Evolutionary conservation across 53 echinoderm and acorn worm species (phyloP).

Genomic region (Apostichopus leukothele): DNA sequence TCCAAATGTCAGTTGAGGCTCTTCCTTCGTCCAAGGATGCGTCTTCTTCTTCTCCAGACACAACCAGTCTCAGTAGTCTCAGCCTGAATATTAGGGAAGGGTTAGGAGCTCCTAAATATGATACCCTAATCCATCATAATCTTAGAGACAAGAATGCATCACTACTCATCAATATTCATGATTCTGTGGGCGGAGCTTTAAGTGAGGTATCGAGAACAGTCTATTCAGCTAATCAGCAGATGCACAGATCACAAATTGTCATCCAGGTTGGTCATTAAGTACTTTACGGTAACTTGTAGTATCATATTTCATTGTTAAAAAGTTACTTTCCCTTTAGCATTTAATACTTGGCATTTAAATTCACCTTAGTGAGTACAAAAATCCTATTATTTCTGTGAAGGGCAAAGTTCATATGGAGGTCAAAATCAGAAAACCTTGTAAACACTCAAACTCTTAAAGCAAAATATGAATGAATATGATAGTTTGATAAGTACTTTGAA

Average conservation of each 20-base stretch:
- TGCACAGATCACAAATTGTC: conserved; percentile 72
- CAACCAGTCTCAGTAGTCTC: conserved; percentile 33
- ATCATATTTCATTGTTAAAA: no score
- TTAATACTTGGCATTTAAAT: no score
- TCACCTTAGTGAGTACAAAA: no score
- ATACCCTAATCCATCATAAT: conserved; percentile 85
- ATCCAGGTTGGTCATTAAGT: conserved; percentile 57
- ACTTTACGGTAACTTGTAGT: no score
- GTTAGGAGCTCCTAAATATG: conserved; percentile 66
- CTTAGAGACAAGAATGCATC: conserved; percentile 80
- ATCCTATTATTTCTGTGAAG: no score
- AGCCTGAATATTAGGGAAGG: conserved; percentile 22
- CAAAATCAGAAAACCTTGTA: no score
- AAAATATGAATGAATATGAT: no score
- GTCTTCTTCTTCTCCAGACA: conserved; percentile 13
- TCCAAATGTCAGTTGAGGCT: conserved; percentile 48
- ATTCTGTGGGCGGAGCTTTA: conserved; percentile 64
- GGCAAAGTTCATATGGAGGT: no score
- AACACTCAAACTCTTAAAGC: no score
- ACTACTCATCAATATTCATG: conserved; percentile 69
- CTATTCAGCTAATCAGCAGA: conserved; percentile 70
- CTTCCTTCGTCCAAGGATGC: conserved; percentile 19
- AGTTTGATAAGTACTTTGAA: no score
- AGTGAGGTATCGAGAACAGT: conserved; percentile 62
- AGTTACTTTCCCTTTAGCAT: no score